These are phyloP conservation scores for Xenus cinereus DNA, from an alignment of 2,113 vertebrate genomes.

Conservation along the genomic window DNA sequence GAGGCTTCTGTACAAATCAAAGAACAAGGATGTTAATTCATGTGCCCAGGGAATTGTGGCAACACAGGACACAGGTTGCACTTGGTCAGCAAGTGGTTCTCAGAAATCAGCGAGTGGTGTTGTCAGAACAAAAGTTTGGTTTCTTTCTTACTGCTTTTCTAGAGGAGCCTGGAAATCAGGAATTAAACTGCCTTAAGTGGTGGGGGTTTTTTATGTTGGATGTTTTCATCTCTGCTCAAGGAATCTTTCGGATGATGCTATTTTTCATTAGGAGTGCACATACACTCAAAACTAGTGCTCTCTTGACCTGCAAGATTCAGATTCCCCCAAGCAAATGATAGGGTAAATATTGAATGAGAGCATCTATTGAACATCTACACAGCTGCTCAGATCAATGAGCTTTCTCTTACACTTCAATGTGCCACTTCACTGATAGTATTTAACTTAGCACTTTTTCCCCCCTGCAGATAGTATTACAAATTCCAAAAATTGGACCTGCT, in stretches of 20 bases:
- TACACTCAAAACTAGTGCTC: background rate
- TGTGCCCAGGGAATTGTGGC: background rate
- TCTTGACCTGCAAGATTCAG: background rate
- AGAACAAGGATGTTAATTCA: background rate
- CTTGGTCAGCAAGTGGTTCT: background rate
- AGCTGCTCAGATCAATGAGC: background rate
- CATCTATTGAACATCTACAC: background rate
- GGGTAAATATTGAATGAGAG: background rate
- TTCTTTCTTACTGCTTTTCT: background rate
- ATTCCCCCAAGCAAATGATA: background rate
- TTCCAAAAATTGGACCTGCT: conserved; percentile 5
- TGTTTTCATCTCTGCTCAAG: background rate
- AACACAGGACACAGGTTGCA: background rate
- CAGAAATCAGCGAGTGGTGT: background rate
- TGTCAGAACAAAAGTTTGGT: background rate
- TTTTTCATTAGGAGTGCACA: background rate
- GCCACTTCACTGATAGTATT: background rate
- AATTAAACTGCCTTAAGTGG: background rate
- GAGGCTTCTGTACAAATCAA: background rate
- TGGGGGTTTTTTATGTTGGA: background rate
- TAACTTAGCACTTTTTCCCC: background rate
- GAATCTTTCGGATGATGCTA: background rate
- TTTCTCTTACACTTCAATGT: background rate
- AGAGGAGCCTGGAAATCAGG: background rate
- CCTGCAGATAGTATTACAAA: conserved; percentile 34